phyloP scores from a whole-genome alignment of 2,888 invertebrate species.

The Dryomyza anilis region DNA sequence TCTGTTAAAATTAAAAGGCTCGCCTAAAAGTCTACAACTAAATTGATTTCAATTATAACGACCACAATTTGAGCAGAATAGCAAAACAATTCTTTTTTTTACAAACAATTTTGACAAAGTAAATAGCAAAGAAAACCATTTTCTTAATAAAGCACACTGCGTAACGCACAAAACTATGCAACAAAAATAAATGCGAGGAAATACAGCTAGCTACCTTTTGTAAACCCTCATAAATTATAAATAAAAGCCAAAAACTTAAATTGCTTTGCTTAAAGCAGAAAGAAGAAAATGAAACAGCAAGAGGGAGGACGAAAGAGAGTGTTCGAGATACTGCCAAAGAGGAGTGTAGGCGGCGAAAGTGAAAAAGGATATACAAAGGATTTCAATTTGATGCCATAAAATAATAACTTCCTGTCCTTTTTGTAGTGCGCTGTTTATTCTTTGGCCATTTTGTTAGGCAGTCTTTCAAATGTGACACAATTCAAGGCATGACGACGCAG shows the following conservation, averaged over 20 bases:
- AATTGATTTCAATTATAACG: no score
- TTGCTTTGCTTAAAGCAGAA: slow-evolving; percentile 4
- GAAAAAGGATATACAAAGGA: slow-evolving; percentile 11
- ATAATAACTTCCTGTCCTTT: slow-evolving; percentile 17
- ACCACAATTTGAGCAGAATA: no score
- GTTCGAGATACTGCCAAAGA: background rate
- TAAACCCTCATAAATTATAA: slow-evolving; percentile 3
- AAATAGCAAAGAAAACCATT: background rate
- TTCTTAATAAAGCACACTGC: background rate
- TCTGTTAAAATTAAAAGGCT: no score
- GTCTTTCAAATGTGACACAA: no score
- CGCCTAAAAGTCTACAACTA: no score
- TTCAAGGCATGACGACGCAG: no score
- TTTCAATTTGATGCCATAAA: slow-evolving; percentile 24
- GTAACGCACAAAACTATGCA: background rate
- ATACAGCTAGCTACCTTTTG: background rate
- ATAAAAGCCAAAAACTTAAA: slow-evolving; percentile 27
- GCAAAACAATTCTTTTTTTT: no score
- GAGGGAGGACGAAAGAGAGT: background rate
- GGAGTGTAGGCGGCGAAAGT: background rate
- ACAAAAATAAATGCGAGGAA: background rate
- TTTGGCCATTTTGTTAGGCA: background rate
- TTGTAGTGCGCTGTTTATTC: background rate
- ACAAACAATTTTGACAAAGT: no score
- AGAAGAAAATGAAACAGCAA: background rate